phyloP scores from a whole-genome alignment of 2,113 vertebrate genomes.

The Petroica traversi region DNA sequence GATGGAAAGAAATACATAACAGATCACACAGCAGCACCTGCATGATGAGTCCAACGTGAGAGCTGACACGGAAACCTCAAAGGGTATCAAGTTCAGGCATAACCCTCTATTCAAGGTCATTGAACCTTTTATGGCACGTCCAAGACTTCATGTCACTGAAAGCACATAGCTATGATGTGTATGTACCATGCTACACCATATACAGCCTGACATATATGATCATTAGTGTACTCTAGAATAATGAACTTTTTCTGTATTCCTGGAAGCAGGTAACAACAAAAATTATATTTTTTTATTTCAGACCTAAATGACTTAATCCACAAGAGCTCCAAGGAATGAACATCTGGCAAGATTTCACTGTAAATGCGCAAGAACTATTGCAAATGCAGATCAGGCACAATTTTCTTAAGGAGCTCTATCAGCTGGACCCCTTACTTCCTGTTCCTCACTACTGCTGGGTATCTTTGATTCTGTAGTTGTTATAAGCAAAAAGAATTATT shows the following conservation, averaged over 20 bases:
- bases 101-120: not conserved
- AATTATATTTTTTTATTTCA: not conserved
- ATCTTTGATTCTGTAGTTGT: not conserved
- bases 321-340: not conserved
- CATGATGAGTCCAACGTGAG: not conserved
- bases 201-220: not conserved
- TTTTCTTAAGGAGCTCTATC: not conserved
- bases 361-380: not conserved
- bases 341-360: not conserved
- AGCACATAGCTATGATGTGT: not conserved
- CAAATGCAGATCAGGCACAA: not conserved
- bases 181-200: rapidly evolving
- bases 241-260: not conserved
- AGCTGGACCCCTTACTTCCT: not conserved
- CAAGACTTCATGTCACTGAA: not conserved
- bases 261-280: not conserved
- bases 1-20: not conserved
- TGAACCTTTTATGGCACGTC: not conserved
- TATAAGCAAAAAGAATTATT: not conserved
- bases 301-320: not conserved
- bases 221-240: not conserved
- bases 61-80: not conserved
- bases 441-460: not conserved
- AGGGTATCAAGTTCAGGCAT: not conserved
- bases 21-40: not conserved